Conservation (phyloP, 2,797 vertebrate species). For the Sorex maritimensis region DNA sequence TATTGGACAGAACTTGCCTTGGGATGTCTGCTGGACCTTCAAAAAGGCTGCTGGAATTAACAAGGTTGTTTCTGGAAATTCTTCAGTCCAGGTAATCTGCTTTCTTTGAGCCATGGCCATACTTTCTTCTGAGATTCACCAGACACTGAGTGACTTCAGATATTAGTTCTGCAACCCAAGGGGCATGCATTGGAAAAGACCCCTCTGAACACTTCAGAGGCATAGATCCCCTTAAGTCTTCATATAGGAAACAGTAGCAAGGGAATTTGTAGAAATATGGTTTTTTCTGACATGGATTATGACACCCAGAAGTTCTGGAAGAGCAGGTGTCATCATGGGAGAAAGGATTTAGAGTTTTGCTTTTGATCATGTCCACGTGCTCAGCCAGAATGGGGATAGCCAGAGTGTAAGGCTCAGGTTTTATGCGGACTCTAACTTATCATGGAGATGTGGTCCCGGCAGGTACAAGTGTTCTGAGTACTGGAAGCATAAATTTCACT, state of each 20-base stretch:
- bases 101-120: neutral
- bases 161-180: neutral
- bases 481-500: neutral
- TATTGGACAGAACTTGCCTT: neutral
- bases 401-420: too few species aligned
- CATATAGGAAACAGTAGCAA: neutral
- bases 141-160: too few species aligned
- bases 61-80: neutral
- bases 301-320: neutral
- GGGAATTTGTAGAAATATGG: neutral
- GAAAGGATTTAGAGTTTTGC: neutral
- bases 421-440: too few species aligned
- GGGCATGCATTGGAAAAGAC: neutral
- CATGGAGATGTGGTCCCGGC: neutral
- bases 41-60: neutral
- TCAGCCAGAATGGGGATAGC: neutral
- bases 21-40: neutral
- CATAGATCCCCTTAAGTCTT: neutral
- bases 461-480: neutral
- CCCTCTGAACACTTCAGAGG: neutral
- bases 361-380: slow-evolving; percentile 28
- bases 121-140: neutral
- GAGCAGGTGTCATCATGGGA: neutral
- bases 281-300: neutral
- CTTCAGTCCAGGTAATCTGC: neutral